Evolutionary conservation across 2,797 vertebrate species (phyloP), one percentile per base, ranked within the genome.

Genomic region (Columba guinea): DNA sequence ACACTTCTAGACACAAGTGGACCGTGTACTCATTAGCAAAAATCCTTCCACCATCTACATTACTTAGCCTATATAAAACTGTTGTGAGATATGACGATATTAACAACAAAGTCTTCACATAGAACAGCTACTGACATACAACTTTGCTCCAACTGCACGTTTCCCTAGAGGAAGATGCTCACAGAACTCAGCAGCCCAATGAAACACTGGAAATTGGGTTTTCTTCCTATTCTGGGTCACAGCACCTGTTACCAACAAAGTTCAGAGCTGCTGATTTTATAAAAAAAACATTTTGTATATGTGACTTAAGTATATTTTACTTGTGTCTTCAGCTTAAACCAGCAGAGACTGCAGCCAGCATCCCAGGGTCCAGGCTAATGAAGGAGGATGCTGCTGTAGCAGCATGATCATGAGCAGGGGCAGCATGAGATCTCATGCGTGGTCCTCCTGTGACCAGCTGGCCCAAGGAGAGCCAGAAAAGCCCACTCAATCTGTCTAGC

Each of bases 391-490:
- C 56, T 65, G 60, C 63, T 73, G 73, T 2, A 69, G 32, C 27
- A 68, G 60, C 64, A 21, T 3, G 16, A 59, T 30, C 35, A 20
- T 0, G 17, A 81, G 77, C 69, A 81, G 34, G 41, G 16, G 6
- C 48, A 39, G 27, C 5, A 22, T 8, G 24, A 48, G 64, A 22
- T 44, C 23, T 23, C 27, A 52, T 0, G 0, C 46, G 59, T 58
- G 63, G 22, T 49, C 39, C 48, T 82, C 13, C 48, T 7, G 1
- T 1, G 8, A 41, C 39, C 7, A 23, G 5, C 8, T 23, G 28
- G 52, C 46, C 49, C 44, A 53, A 19, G 69, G 56, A 18, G 20
- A 87, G 49, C 78, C 15, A 69, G 19, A 70, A 24, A 9, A 58
- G 19, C 39, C 26, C 5, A 0, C 22, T 86, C 18, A 52, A 20